Evolutionary conservation across 2,113 vertebrate genomes (phyloP).

Genomic region (Pogonocichla stellata): DNA sequence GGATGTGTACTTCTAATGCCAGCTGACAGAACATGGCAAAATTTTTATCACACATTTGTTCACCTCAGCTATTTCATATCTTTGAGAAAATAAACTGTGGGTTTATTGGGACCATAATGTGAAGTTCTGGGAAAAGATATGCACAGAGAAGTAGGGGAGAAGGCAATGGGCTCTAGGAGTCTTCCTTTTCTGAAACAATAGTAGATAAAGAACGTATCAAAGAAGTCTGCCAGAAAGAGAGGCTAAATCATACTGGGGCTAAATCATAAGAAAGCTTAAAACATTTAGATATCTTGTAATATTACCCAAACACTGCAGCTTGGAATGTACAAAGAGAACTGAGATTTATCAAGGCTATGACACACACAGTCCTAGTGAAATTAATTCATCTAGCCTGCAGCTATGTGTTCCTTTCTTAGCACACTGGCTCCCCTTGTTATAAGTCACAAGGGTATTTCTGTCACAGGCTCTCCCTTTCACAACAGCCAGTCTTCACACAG

Average conservation of each 20-base stretch:
- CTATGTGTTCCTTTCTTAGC: constrained; percentile 35
- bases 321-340: constrained; percentile 15
- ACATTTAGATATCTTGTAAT: constrained; percentile 43
- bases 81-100: neutral
- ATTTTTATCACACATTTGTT: neutral
- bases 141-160: neutral
- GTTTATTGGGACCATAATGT: neutral
- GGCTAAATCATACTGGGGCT: neutral
- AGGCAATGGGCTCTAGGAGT: neutral
- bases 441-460: neutral
- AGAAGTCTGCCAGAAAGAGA: neutral
- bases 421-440: neutral
- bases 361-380: constrained; percentile 24
- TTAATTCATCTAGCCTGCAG: constrained; percentile 43
- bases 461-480: neutral
- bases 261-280: constrained; percentile 28
- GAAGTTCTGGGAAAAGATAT: neutral
- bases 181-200: constrained; percentile 8
- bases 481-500: neutral
- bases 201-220: constrained; percentile 20
- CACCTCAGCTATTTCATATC: neutral
- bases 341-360: constrained; percentile 56
- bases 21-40: neutral
- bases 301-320: constrained; percentile 29
- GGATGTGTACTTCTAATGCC: neutral